Percentiles rank a stretch among this genome's conserved stretches.
Conservation (phyloP, 2,797 vertebrate genomes). For the Chaetophractus vellerosus region DNA sequence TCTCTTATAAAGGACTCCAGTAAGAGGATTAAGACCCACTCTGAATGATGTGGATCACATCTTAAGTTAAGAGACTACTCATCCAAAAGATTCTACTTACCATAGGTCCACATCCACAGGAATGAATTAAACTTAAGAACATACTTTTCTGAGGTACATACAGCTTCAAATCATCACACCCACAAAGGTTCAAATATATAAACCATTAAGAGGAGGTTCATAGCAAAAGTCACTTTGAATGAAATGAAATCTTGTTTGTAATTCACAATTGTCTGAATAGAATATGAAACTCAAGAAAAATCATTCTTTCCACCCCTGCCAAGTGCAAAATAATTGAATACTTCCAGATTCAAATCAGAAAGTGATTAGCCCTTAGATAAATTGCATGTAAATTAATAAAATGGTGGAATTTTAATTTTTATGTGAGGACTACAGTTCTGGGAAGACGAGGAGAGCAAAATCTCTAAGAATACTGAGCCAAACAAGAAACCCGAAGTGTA, state of each 20-base stretch:
- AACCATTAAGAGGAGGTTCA: constrained; percentile 8
- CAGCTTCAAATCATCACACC: too few species aligned
- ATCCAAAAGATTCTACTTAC: too few species aligned
- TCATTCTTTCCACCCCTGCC: neutral
- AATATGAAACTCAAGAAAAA: constrained; percentile 21
- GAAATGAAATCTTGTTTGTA: constrained; percentile 60
- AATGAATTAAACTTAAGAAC: too few species aligned
- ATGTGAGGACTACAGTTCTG: neutral
- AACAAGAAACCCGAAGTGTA: constrained; percentile 7
- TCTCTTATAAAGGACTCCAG: too few species aligned
- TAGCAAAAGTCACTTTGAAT: constrained; percentile 6
- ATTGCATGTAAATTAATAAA: constrained; percentile 51
- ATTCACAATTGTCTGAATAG: neutral
- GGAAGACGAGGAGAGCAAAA: neutral
- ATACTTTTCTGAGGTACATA: too few species aligned
- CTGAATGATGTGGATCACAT: too few species aligned
- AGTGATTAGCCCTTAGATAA: constrained; percentile 18
- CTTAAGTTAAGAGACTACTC: too few species aligned
- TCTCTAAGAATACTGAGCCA: constrained; percentile 28
- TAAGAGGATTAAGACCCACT: too few species aligned
- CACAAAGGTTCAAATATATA: constrained; percentile 13
- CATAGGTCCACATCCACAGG: too few species aligned
- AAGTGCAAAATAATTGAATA: constrained; percentile 54
- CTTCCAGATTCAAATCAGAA: constrained; percentile 46
- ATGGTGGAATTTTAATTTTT: constrained; percentile 38